Base-by-base conservation (phyloP, 2,888 invertebrate genomes). In the Pammene aurita region DNA sequence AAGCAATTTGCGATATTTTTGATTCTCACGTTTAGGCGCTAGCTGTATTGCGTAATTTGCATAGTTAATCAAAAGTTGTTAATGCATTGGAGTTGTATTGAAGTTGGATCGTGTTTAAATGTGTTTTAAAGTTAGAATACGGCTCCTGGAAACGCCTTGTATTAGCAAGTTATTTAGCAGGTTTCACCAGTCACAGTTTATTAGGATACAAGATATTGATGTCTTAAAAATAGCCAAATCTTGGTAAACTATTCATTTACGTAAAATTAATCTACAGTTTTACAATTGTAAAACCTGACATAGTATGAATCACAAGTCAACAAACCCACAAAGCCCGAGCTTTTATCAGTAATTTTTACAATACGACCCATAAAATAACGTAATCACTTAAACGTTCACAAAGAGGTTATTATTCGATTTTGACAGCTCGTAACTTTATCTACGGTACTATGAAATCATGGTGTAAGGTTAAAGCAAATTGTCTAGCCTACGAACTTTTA, bases 361-460 rank as follows among this genome's bases (percentile, higher is more conserved):
- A 77, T 76, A 76, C 79, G 77, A 80, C 80, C 80, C 85, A 82
- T 87, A 85, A 84, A 85, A 75, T 77, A 63, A 75, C 71, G 73
- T 78, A 78, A 80, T 82, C 76, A 72, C 72, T 73, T 77, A 77
- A 79, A 79, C 76, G 75, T 75, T 77, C 80, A 89, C 87, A 87
- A 88, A 87, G 85, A 80, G 83, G 82, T 84, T 85, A 84, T 87
- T 88, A 87, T 85, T 87, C 84, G 84, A 84, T 83, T 82, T 84
- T 79, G 86, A 86, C 83, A 80, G 84, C 80, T 84, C 78, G 80
- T 58, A 76, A 77, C 77, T 82, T 87, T 87, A 87, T 88, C 85
- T 86, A 77, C 75, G 65, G 70, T 67, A 41, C 73, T 69, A 66
- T 46, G 74, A 71, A 75, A 72, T 10, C 60, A 76, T 76, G 62